Conservation (phyloP, 2,797 vertebrate genomes). For the Chelon auratus region DNA sequence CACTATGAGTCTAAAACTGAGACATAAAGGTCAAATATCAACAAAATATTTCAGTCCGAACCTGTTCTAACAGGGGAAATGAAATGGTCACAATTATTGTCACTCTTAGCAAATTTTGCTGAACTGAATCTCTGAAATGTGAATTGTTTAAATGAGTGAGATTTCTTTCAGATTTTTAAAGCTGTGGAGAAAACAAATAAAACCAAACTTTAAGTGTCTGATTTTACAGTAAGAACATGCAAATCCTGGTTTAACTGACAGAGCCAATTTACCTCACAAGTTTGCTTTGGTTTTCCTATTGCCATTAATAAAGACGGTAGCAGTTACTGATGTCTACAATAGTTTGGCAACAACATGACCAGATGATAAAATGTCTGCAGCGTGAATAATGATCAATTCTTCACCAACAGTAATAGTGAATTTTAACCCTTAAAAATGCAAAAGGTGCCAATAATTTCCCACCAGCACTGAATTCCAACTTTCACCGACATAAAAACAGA, state of each 20-base stretch:
- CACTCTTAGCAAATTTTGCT: conserved; percentile 43
- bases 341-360: conserved; percentile 37
- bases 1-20: conserved; percentile 53
- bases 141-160: conserved; percentile 25
- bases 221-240: conserved; percentile 27
- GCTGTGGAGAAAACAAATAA: conserved; percentile 31
- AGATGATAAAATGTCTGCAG: not conserved
- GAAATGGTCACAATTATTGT: conserved; percentile 53
- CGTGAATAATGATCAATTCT: conserved; percentile 12
- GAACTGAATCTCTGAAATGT: conserved; percentile 33
- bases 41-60: conserved; percentile 57
- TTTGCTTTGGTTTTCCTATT: conserved; percentile 29
- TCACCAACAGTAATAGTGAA: conserved; percentile 6
- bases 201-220: not conserved
- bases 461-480: conserved; percentile 45
- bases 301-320: conserved; percentile 10
- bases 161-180: conserved; percentile 36
- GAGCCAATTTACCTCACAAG: conserved; percentile 7
- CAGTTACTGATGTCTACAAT: conserved; percentile 33
- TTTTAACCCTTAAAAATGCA: conserved; percentile 36
- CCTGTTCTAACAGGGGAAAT: conserved; percentile 28
- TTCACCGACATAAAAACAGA: conserved; percentile 51
- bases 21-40: conserved; percentile 49
- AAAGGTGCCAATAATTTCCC: conserved; percentile 51
- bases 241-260: conserved; percentile 17